Conservation (phyloP, 2,888 invertebrate species). For the Diarsia brunnea region DNA sequence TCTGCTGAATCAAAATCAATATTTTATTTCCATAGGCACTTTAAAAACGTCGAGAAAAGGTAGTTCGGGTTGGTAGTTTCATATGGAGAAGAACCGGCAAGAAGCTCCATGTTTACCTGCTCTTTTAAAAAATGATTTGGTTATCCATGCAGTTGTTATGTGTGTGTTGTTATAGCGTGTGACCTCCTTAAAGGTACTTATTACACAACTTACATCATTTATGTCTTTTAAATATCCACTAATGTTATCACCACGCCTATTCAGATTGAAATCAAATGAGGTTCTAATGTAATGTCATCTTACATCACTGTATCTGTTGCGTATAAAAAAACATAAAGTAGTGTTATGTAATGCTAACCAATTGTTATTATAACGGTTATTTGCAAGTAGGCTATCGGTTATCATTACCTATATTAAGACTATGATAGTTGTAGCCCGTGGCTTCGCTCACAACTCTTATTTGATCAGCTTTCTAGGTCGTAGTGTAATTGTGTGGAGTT, state of each 20-base stretch:
- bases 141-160: not conserved
- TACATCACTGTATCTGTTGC: constrained; percentile 56
- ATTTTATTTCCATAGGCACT: no score
- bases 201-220: constrained; percentile 1
- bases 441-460: constrained; percentile 50
- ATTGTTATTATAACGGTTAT: constrained; percentile 61
- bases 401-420: constrained; percentile 60
- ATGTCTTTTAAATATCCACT: constrained; percentile 13
- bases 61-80: no score
- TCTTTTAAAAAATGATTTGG: no score
- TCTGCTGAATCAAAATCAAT: no score
- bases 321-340: constrained; percentile 48
- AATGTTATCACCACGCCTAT: constrained; percentile 40
- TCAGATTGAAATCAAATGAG: constrained; percentile 42
- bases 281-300: constrained; percentile 40
- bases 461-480: constrained; percentile 55
- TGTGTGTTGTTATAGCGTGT: no score
- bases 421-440: constrained; percentile 47
- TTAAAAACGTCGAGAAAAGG: no score
- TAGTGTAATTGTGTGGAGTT: constrained; percentile 42
- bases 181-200: not conserved
- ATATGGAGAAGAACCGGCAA: no score
- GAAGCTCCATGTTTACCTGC: no score
- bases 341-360: constrained; percentile 60
- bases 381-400: constrained; percentile 62